Base-by-base conservation (phyloP, 2,113 vertebrate genomes). In the Ivindomyrus marchei region DNA sequence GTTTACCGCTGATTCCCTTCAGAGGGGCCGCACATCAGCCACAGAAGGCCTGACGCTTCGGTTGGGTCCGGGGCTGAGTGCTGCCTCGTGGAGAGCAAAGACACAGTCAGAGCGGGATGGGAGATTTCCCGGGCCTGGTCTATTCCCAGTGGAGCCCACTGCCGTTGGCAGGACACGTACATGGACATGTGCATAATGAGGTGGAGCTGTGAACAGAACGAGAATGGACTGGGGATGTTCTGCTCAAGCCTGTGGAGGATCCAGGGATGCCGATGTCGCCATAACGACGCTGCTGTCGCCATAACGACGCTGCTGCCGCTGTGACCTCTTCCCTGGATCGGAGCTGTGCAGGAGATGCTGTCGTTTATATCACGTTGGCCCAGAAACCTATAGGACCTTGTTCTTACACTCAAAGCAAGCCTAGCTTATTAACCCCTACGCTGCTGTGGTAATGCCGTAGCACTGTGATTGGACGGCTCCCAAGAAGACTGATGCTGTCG, bases 1-100 rank as follows among this genome's bases (percentile, higher is more conserved):
- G 21, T 53, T 62, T 42, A 52, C 83, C 45, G 83, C 49, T 49
- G 87, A 85, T 88, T 90, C 70, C 53, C 88, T 90, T 85, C 39
- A 88, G 42, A 89, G 53, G 27, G 80, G 53, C 88, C 88, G 24
- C 53, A 3, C 88, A 39, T 50, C 80, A 52, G 88, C 80, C 80
- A 45, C 46, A 42, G 83, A 84, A 83, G 27, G 42, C 86, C 31
- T 36, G 42, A 31, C 9, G n/a, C 45, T 7, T 39, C n/a, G 8
- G 24, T 8, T 47, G 52, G 17, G 70, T 21, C 39, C 3, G 3
- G 39, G 46, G 83, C 45, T 11, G 45, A 24, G 39, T 42, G 42
- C 31, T 46, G 80, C 39, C 42, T 21, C 7, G 19, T 6, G 66
- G 42, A 45, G 46, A 66, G 53, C 24, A 70, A 11, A 31, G 88